These are phyloP conservation scores for Colletes collaris DNA, from an alignment of 2,888 invertebrate species.

Conservation along the genomic window DNA sequence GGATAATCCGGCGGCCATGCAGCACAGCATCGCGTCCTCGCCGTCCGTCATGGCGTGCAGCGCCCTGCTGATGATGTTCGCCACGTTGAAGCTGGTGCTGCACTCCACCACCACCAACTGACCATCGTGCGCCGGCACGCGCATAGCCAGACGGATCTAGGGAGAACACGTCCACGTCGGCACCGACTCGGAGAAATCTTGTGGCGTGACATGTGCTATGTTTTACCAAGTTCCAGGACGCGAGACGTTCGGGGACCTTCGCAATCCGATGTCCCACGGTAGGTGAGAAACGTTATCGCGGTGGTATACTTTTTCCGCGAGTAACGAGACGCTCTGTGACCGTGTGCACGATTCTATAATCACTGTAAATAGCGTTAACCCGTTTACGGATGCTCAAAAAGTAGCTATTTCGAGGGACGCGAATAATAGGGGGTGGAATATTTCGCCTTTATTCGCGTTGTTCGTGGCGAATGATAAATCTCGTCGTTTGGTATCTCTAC, in stretches of 20 bases:
- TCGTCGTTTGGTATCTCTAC: slow-evolving; percentile 10
- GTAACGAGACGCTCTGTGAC: background rate
- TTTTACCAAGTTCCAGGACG: no score
- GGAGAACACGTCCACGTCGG: no score
- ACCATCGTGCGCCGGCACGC: slow-evolving; percentile 22
- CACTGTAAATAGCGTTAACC: slow-evolving; percentile 41
- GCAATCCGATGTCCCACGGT: background rate
- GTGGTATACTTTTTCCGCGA: no score
- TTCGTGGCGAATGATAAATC: background rate
- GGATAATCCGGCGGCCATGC: slow-evolving; percentile 93
- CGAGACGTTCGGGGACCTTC: no score
- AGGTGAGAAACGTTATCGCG: slow-evolving; percentile 39
- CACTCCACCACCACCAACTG: slow-evolving; percentile 52
- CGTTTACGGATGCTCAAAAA: slow-evolving; percentile 18
- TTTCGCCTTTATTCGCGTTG: slow-evolving; percentile 5
- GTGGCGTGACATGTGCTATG: no score
- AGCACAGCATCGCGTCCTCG: slow-evolving; percentile 85
- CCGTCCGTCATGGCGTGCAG: slow-evolving; percentile 74
- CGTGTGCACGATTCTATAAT: background rate
- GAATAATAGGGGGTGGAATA: slow-evolving; percentile 10
- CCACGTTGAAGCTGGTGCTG: slow-evolving; percentile 57
- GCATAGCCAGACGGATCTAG: background rate
- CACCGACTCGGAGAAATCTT: no score
- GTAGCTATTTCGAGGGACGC: slow-evolving; percentile 27
- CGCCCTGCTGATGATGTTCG: slow-evolving; percentile 67